Percentiles rank a stretch among this genome's conserved stretches.
phyloP scores from a whole-genome alignment of 1,140 invertebrate genomes.

The Bursaphelenchus mucronatus region DNA sequence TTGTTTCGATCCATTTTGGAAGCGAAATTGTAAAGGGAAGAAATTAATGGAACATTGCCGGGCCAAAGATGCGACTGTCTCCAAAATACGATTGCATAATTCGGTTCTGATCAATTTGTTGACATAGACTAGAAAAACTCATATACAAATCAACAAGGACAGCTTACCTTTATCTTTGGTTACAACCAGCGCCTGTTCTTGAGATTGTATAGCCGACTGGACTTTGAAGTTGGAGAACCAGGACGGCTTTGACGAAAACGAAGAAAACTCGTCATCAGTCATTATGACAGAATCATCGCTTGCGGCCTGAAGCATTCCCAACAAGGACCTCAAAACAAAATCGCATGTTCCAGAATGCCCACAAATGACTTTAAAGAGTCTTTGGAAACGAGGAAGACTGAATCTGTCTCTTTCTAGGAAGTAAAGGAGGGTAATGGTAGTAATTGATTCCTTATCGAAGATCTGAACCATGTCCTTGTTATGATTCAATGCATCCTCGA shows the following conservation, averaged over 20 bases:
- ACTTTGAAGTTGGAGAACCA: slow-evolving; percentile 34
- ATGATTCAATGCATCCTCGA: too few species aligned
- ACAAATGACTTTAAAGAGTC: slow-evolving; percentile 41
- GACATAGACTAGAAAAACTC: slow-evolving; percentile 32
- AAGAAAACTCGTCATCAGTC: slow-evolving; percentile 25
- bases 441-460: slow-evolving; percentile 47
- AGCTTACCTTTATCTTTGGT: slow-evolving; percentile 28
- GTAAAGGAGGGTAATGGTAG: slow-evolving; percentile 43
- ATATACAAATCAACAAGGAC: background rate
- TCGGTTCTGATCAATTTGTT: slow-evolving; percentile 24
- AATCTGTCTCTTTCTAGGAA: slow-evolving; percentile 52
- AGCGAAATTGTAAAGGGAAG: slow-evolving; percentile 33
- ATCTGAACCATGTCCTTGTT: slow-evolving; percentile 26
- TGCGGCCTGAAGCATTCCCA: slow-evolving; percentile 43
- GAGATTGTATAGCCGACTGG: slow-evolving; percentile 27
- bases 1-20: slow-evolving; percentile 27
- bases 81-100: slow-evolving; percentile 33
- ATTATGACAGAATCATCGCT: slow-evolving; percentile 21
- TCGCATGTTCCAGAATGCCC: slow-evolving; percentile 52
- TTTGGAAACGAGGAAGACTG: slow-evolving; percentile 35
- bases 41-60: slow-evolving; percentile 34
- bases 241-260: slow-evolving; percentile 17
- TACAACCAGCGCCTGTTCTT: slow-evolving; percentile 28
- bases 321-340: slow-evolving; percentile 45
- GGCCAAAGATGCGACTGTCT: slow-evolving; percentile 35